These are phyloP conservation scores for Ciconia maguari DNA, from an alignment of 2,113 vertebrate genomes.

Conservation along the genomic window DNA sequence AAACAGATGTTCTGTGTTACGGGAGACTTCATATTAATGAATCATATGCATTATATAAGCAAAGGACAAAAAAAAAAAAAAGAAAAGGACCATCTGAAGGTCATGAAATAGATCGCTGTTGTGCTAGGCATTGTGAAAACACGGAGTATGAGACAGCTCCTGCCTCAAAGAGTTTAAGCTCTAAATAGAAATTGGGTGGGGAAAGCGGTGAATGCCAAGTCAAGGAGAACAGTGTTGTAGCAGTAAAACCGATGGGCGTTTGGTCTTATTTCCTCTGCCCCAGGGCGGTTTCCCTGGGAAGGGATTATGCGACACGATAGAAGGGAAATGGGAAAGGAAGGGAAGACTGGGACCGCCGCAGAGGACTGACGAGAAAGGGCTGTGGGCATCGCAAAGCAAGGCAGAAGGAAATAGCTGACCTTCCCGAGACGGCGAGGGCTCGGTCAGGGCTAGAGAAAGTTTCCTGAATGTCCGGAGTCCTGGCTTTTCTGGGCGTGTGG, in stretches of 20 bases:
- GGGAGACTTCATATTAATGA: not conserved
- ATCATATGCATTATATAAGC: not conserved
- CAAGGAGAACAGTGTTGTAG: not conserved
- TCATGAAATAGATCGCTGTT: not conserved
- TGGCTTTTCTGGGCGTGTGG: rapidly evolving
- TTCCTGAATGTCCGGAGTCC: not conserved
- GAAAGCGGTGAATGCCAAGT: too few species aligned
- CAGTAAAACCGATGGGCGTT: rapidly evolving
- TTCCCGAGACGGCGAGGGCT: not conserved
- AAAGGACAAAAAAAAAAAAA: not conserved
- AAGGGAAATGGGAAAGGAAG: not conserved
- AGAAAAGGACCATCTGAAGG: not conserved
- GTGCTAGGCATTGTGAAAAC: not conserved
- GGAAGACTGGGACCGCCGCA: not conserved
- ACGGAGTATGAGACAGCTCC: rapidly evolving
- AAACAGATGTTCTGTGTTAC: not conserved
- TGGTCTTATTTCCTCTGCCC: not conserved
- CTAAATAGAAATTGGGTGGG: not conserved
- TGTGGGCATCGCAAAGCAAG: not conserved
- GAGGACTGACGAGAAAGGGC: not conserved
- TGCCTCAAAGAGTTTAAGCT: not conserved
- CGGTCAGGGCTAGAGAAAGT: not conserved
- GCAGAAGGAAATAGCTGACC: not conserved
- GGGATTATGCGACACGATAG: not conserved
- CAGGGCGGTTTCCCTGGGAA: not conserved